Base-by-base conservation (phyloP, 2,888 invertebrate genomes). In the Lordiphosa fenestrarum region DNA sequence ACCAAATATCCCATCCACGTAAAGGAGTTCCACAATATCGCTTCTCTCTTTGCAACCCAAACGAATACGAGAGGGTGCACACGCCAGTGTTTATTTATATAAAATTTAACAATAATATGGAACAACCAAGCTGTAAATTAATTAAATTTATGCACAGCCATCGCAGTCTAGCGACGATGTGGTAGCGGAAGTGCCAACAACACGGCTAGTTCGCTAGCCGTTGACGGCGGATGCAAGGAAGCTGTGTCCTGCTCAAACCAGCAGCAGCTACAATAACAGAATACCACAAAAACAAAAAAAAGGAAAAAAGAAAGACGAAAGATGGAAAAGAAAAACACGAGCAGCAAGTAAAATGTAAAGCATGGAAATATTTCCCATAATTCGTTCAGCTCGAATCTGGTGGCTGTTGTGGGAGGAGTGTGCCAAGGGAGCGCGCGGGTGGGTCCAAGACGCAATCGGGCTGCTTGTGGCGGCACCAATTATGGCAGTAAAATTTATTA, bases 401-500 rank as follows among this genome's bases (percentile, higher is more conserved):
- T 37, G 46, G 33, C 36, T 12, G 25, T 6, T n/a, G 33, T 19
- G 39, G 42, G 54, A 10, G 10, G 44, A 2, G 42, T 25, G 48
- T 23, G 12, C 23, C 12, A 39, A 3, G 42, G 37, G 51, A 35
- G 12, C 23, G 35, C 38, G 44, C 30, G 35, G 53, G 53, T 37
- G 53, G 53, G 42, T 25, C 72, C 53, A 72, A 72, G 71, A 74
- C 76, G 62, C 53, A 72, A 53, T 40, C 61, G 51, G 69, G 74
- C 71, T 77, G 78, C 76, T 71, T 77, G 74, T 71, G 74, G 74
- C 77, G 78, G 77, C 73, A 69, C 74, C 74, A 74, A 74, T 74
- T 74, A 74, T 74, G 74, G 64, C 77, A 74, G 77, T 66, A 66
- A 73, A 74, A 74, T 74, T 77, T 74, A 74, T 74, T 74, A 74